Percentiles rank a stretch among this genome's conserved stretches.
Conservation (phyloP, 2,888 invertebrate species). For the Neoascia interrupta region DNA sequence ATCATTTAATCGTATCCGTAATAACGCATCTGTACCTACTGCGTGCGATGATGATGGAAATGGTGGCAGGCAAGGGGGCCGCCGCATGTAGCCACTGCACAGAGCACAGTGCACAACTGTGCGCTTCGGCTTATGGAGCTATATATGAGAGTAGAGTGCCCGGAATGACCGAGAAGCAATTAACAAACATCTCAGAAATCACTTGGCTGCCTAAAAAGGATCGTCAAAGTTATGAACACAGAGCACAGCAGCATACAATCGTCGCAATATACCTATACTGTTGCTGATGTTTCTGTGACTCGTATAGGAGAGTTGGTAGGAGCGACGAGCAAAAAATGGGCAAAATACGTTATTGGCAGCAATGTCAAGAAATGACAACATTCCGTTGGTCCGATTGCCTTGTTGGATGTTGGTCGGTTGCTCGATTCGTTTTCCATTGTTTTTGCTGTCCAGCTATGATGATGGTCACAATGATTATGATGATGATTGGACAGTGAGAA, state of each 20-base stretch:
- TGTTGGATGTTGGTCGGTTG: slow-evolving; percentile 53
- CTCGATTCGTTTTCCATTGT: slow-evolving; percentile 36
- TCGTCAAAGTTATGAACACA: slow-evolving; percentile 70
- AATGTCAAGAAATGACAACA: slow-evolving; percentile 71
- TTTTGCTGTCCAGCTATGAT: slow-evolving; percentile 11
- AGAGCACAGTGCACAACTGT: slow-evolving; percentile 30
- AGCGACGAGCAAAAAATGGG: slow-evolving; percentile 57
- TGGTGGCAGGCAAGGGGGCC: background rate
- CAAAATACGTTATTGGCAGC: slow-evolving; percentile 67
- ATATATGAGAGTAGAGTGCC: slow-evolving; percentile 57
- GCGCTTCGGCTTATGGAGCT: slow-evolving; percentile 60
- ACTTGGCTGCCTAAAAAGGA: slow-evolving; percentile 71
- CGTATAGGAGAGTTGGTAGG: slow-evolving; percentile 34
- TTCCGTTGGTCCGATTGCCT: slow-evolving; percentile 66
- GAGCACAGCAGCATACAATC: slow-evolving; percentile 57
- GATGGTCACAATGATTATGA: slow-evolving; percentile 63
- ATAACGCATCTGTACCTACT: slow-evolving; percentile 57
- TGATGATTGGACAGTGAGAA: slow-evolving; percentile 69
- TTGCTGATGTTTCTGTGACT: slow-evolving; percentile 5
- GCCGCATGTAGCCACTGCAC: background rate
- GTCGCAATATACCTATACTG: background rate
- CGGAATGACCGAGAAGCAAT: slow-evolving; percentile 69
- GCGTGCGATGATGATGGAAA: background rate
- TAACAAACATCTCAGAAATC: slow-evolving; percentile 70
- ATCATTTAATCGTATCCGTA: slow-evolving; percentile 68